Percentiles rank a stretch among this genome's conserved stretches.
Evolutionary conservation across 2,113 vertebrate genomes (phyloP).

Genomic region (Platysternon megacephalum): DNA sequence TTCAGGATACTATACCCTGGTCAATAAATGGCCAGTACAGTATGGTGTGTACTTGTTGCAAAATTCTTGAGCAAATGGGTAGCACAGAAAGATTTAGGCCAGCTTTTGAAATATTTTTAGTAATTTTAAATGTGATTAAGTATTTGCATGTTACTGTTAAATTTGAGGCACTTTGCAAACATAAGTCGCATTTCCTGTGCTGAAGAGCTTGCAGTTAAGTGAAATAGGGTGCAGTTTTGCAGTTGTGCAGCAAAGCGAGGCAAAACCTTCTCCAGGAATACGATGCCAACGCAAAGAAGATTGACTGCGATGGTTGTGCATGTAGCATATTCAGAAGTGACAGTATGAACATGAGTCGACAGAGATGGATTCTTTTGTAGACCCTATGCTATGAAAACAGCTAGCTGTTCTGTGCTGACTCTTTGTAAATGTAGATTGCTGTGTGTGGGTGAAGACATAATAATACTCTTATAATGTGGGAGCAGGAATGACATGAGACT

Average conservation of each 20-base stretch:
- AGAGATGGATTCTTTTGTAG: background rate
- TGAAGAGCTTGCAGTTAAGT: background rate
- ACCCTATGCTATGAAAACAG: background rate
- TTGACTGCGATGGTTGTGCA: accelerated
- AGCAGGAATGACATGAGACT: background rate
- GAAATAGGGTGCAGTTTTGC: accelerated
- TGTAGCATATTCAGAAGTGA: background rate
- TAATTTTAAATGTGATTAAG: background rate
- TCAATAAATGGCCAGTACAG: accelerated
- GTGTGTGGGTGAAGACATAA: background rate
- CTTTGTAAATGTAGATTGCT: background rate
- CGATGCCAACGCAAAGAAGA: accelerated
- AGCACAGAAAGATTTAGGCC: accelerated
- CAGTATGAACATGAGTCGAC: background rate
- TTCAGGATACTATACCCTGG: background rate
- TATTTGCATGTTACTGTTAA: accelerated
- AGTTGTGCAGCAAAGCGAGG: background rate
- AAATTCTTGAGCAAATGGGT: background rate
- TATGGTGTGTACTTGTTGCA: accelerated
- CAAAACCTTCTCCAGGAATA: background rate
- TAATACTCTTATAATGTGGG: background rate
- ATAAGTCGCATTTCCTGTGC: accelerated
- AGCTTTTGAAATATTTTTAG: accelerated
- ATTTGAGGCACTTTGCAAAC: background rate
- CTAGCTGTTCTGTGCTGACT: background rate